Evolutionary conservation across 2,888 invertebrate genomes (phyloP).

Genomic region (Zhuqinia jingwanae): DNA sequence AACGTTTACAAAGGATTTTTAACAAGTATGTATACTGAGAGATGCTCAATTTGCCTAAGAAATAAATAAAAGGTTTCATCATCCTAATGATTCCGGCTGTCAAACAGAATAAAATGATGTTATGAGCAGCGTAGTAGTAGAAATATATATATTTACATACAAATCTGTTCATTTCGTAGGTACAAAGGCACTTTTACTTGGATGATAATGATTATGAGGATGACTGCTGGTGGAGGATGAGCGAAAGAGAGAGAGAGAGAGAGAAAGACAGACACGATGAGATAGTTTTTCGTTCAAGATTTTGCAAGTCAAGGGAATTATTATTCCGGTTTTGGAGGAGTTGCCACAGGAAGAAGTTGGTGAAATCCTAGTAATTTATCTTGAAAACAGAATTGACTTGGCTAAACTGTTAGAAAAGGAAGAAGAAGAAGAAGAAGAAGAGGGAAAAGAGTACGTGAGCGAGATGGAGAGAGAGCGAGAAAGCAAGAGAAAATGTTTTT

Average conservation of each 20-base stretch:
- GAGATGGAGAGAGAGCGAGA: no score
- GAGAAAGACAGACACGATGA: no score
- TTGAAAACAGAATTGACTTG: constrained; percentile 58
- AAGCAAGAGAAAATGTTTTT: constrained; percentile 4
- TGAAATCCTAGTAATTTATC: constrained; percentile 64
- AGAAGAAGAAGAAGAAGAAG: not conserved
- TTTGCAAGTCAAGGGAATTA: constrained; percentile 44
- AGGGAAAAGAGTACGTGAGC: constrained; percentile 22
- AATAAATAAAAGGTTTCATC: not conserved
- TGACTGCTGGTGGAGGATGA: not conserved
- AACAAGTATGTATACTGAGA: no score
- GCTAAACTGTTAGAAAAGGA: constrained; percentile 41
- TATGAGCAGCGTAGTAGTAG: no score
- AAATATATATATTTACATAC: no score
- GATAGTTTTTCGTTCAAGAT: constrained; percentile 11
- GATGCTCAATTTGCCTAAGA: no score
- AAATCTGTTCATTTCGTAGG: constrained; percentile 51
- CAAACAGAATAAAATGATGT: constrained; percentile 37
- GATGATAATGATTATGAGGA: not conserved
- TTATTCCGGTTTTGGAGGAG: constrained; percentile 18
- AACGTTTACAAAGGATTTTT: no score
- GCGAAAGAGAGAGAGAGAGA: no score
- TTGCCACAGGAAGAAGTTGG: constrained; percentile 14
- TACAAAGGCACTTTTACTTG: constrained; percentile 14
- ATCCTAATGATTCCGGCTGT: constrained; percentile 24